Base-by-base conservation (phyloP, 2,888 invertebrate genomes). In the Tetranychus truncatus region DNA sequence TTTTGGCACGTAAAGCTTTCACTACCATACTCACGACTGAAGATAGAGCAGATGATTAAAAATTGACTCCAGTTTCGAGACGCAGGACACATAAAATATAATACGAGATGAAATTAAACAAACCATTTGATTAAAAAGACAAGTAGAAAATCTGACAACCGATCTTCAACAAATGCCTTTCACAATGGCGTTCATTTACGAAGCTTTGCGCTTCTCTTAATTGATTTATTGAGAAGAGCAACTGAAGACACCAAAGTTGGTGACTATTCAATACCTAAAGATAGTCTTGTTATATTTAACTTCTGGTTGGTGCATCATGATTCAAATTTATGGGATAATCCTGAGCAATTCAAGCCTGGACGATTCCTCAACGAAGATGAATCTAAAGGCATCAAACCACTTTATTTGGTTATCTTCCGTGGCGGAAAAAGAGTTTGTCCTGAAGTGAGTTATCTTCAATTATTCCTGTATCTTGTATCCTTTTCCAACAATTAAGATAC, bases 11-110 rank as follows among this genome's bases (percentile, higher is more conserved):
- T n/a, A 73, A 73, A 46, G 81, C 80, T 66, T 72, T 76, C 9
- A 80, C 82, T 6, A 83, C 83, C 79, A 82, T 83, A 79, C 79
- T 80, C 80, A 81, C 89, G 88, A 11, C 87, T 87, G 45, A 95
- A 84, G 80, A 87, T 86, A 76, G 86, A 84, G 78, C 91, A 91
- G 78, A 96, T 95, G 85, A 81, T 89, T 88, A 24, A 76, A 95
- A 84, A 82, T 95, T 87, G 20, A 96, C 84, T 72, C 92, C 78
- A n/a, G 67, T 74, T n/a, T 67, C 65, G n/a, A n/a, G n/a, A n/a
- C n/a, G n/a, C n/a, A n/a, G n/a, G n/a, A n/a, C n/a, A n/a, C n/a
- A n/a, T n/a, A n/a, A n/a, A n/a, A n/a, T n/a, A n/a, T n/a, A n/a
- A n/a, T n/a, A n/a, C n/a, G n/a, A n/a, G n/a, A n/a, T n/a, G n/a